phyloP scores from a whole-genome alignment of 2,888 invertebrate genomes.

The Zelleria hepariella region DNA sequence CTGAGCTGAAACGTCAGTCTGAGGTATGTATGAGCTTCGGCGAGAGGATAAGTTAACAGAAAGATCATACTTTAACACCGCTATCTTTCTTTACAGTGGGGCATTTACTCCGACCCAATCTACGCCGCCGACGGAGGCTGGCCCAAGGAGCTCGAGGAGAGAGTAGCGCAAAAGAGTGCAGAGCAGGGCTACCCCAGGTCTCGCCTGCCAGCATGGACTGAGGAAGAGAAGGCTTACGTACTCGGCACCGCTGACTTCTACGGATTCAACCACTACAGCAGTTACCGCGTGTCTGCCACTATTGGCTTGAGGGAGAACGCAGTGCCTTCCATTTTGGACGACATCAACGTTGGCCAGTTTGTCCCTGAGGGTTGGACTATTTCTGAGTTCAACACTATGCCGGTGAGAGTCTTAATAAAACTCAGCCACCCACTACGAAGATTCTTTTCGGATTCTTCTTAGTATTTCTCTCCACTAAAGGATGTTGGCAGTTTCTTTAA shows the following conservation, averaged over 20 bases:
- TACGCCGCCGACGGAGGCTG: slow-evolving; percentile 65
- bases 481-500: too few species aligned
- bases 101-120: slow-evolving; percentile 60
- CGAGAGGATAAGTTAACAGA: too few species aligned
- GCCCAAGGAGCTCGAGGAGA: slow-evolving; percentile 52
- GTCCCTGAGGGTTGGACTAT: slow-evolving; percentile 31
- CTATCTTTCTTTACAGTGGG: slow-evolving; percentile 34
- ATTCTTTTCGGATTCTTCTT: too few species aligned
- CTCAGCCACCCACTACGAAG: too few species aligned
- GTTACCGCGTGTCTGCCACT: slow-evolving; percentile 29
- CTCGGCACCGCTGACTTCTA: slow-evolving; percentile 47
- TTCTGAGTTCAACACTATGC: slow-evolving; percentile 15
- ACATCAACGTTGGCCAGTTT: background rate
- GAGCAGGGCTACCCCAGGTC: slow-evolving; percentile 50
- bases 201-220: slow-evolving; percentile 54
- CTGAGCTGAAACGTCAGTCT: slow-evolving; percentile 27
- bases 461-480: too few species aligned
- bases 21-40: too few species aligned
- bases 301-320: slow-evolving; percentile 10
- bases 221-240: slow-evolving; percentile 38
- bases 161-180: slow-evolving; percentile 52
- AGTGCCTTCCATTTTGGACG: slow-evolving; percentile 1
- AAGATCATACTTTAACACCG: background rate
- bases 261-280: slow-evolving; percentile 79
- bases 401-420: background rate